These are phyloP conservation scores for Procambarus virginalis DNA, from an alignment of 1,140 invertebrate species.

Conservation along the genomic window DNA sequence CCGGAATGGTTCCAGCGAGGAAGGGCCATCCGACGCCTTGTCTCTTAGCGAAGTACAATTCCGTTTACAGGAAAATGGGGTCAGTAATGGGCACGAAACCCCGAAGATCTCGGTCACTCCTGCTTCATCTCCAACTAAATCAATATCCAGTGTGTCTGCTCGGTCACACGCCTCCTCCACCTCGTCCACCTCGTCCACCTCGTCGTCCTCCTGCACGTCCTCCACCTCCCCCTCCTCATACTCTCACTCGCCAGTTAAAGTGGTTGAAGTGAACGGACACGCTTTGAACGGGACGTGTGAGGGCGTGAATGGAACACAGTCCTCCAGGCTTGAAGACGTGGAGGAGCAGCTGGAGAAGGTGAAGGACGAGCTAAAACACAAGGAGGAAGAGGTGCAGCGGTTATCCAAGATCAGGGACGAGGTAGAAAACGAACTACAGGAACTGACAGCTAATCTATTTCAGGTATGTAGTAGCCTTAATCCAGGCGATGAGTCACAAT, in stretches of 20 bases:
- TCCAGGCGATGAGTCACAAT: no score
- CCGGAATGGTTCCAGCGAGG: background rate
- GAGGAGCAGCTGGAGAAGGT: slow-evolving; percentile 82
- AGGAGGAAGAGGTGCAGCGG: slow-evolving; percentile 83
- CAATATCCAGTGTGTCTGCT: slow-evolving; percentile 15
- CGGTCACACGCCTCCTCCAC: slow-evolving; percentile 21
- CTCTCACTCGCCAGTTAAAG: slow-evolving; percentile 32
- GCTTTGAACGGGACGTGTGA: slow-evolving; percentile 75
- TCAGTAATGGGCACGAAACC: slow-evolving; percentile 6
- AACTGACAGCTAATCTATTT: slow-evolving; percentile 88
- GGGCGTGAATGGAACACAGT: slow-evolving; percentile 81
- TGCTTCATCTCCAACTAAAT: slow-evolving; percentile 13
- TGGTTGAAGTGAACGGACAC: slow-evolving; percentile 40
- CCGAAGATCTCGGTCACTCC: background rate
- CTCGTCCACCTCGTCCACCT: background rate
- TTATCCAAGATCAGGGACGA: slow-evolving; percentile 83
- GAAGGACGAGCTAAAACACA: slow-evolving; percentile 81
- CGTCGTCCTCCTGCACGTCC: slow-evolving; percentile 14
- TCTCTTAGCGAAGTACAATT: slow-evolving; percentile 48
- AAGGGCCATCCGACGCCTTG: background rate
- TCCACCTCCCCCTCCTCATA: slow-evolving; percentile 6
- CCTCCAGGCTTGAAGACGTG: slow-evolving; percentile 78
- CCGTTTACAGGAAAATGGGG: slow-evolving; percentile 26
- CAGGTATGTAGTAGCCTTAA: slow-evolving; percentile 77
- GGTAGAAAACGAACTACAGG: slow-evolving; percentile 86